phyloP scores from a whole-genome alignment of 2,888 invertebrate species.

The Drosophila rubida region DNA sequence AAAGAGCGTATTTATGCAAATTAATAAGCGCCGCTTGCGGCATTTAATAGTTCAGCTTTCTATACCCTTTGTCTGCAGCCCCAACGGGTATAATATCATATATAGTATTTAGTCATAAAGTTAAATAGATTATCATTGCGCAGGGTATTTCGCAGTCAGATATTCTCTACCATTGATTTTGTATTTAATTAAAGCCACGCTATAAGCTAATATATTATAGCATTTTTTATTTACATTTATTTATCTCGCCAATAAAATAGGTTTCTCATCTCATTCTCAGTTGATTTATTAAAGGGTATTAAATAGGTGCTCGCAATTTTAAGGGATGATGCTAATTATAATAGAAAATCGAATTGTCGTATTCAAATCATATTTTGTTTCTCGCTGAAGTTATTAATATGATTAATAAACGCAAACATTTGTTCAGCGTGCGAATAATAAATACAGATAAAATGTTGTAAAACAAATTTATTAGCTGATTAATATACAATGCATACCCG shows the following conservation, averaged over 20 bases:
- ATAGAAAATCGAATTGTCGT: constrained; percentile 4
- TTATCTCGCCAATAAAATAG: constrained; percentile 8
- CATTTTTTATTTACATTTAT: constrained; percentile 23
- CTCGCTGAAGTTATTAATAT: neutral
- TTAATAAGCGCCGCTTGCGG: constrained; percentile 56
- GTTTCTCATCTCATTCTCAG: constrained; percentile 8
- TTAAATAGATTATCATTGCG: neutral
- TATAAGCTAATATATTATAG: constrained; percentile 16
- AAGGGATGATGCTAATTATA: constrained; percentile 9
- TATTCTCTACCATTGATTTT: constrained; percentile 3
- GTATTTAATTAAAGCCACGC: constrained; percentile 36
- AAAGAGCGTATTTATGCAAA: constrained; percentile 67
- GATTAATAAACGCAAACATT: constrained; percentile 10
- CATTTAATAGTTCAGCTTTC: constrained; percentile 50
- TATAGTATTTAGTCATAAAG: neutral
- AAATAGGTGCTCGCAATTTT: constrained; percentile 21
- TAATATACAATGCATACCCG: constrained; percentile 8
- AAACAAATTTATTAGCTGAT: constrained; percentile 16
- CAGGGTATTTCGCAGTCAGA: neutral
- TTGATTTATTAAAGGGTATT: constrained; percentile 24
- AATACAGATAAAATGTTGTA: neutral
- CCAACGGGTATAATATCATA: too few species aligned
- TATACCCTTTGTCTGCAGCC: constrained; percentile 3
- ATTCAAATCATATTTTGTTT: constrained; percentile 6
- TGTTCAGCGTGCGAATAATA: neutral